Percentiles rank a stretch among this genome's conserved stretches.
Conservation (phyloP, 2,888 invertebrate genomes). For the Saturnia pavonia region DNA sequence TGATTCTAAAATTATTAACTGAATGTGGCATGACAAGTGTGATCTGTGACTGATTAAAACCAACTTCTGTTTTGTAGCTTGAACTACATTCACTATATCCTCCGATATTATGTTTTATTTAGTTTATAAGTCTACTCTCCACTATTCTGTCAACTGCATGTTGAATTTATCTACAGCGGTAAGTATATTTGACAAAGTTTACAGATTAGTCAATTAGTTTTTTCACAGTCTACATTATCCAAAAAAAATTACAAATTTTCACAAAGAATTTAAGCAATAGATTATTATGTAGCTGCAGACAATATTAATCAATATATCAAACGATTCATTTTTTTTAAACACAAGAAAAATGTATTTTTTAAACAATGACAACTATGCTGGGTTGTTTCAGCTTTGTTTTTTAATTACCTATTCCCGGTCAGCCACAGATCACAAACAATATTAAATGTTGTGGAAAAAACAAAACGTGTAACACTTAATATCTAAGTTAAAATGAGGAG, state of each 20-base stretch:
- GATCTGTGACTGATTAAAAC: not conserved
- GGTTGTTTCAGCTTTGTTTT: not conserved
- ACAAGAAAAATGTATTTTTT: too few relatives aligned
- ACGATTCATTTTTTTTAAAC: not conserved
- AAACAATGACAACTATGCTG: not conserved
- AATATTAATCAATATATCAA: not conserved
- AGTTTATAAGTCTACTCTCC: not conserved
- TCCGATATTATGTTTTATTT: not conserved
- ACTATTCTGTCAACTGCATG: too few relatives aligned
- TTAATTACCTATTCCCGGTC: constrained; percentile 26
- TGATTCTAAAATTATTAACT: not conserved
- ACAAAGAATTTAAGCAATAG: too few relatives aligned
- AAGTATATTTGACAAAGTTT: too few relatives aligned
- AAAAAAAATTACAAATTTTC: too few relatives aligned
- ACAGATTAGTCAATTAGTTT: too few relatives aligned
- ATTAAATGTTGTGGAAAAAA: constrained; percentile 24
- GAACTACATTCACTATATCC: not conserved
- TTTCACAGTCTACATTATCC: too few relatives aligned
- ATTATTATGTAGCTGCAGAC: too few relatives aligned
- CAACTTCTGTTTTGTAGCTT: not conserved
- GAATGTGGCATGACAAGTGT: not conserved
- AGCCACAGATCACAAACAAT: constrained; percentile 21
- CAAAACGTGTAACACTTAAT: constrained; percentile 45
- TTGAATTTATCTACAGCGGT: too few relatives aligned
- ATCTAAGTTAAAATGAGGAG: constrained; percentile 38